Evolutionary conservation across 2,797 vertebrate species (phyloP), one percentile per base, ranked within the genome.

Genomic region (Eospalax fontanierii): DNA sequence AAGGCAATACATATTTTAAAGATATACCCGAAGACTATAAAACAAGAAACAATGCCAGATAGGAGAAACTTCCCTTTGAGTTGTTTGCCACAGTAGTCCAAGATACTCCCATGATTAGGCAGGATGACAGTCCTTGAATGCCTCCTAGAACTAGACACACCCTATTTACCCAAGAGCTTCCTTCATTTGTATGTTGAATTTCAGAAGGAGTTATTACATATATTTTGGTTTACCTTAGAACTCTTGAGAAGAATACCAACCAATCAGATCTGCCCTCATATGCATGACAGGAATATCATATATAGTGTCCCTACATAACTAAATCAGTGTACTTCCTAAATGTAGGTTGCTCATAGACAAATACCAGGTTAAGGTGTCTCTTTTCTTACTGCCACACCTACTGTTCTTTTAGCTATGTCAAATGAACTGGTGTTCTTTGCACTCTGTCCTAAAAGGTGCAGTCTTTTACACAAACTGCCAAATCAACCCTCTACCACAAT

Each of bases 1-100:
- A 87, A 81, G 59, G 10, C 43, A 78, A 66, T 83, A 78, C 26
- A 59, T 75, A 66, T 65, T 40, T 24, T 87, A 87, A 95, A 65
- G 19, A 75, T 35, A 46, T 46, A 46, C 5, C 46, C 11, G 46
- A 46, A 46, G 11, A 11, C 46, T 11, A 46, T 46, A 46, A 6
- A 46, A 11, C 46, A 46, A 6, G 46, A 5, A 46, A 46, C 46
- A 46, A 11, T 46, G 46, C 46, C 6, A 46, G 59, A 15, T 59
- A 59, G 14, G 14, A 59, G 59, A 59, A 59, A 21, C 59, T 15
- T 59, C 14, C 8, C 14, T 4, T 16, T 15, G 11, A 46, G 46
- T 46, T 46, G 46, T 11, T 46, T 5, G 11, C 46, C 46, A 46
- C 6, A 11, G 46, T 46, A 46, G 46, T 46, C 46, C 46, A 46